Conservation (phyloP, 2,888 invertebrate genomes). For the Meandrusa payeni region DNA sequence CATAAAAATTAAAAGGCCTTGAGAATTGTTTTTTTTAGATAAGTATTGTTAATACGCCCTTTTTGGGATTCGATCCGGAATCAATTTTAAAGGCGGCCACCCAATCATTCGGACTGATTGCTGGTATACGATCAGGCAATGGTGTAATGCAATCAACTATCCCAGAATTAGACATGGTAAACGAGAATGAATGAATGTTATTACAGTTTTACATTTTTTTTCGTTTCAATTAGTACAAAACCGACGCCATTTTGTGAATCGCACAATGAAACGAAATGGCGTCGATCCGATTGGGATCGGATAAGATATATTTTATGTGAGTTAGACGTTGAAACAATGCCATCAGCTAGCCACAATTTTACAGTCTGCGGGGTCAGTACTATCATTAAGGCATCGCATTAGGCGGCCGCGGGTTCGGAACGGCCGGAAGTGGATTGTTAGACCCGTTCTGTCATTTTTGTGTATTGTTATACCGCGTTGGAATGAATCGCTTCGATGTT, state of each 20-base stretch:
- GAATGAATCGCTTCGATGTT: not conserved
- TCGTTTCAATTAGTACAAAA: conserved; percentile 8
- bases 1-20: too few relatives aligned
- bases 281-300: conserved; percentile 11
- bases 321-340: conserved; percentile 31
- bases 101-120: too few relatives aligned
- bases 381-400: conserved; percentile 40
- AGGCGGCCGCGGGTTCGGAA: conserved; percentile 23
- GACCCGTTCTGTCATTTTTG: conserved; percentile 27
- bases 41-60: too few relatives aligned
- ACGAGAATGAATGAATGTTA: too few relatives aligned
- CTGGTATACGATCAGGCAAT: too few relatives aligned
- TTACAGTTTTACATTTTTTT: not conserved
- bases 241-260: conserved; percentile 17
- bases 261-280: conserved; percentile 18
- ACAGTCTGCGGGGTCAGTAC: conserved; percentile 41
- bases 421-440: conserved; percentile 43
- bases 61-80: too few relatives aligned
- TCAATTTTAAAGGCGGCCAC: too few relatives aligned
- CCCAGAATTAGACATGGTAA: too few relatives aligned
- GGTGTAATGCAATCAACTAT: too few relatives aligned
- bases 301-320: conserved; percentile 21
- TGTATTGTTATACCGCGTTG: conserved; percentile 19
- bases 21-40: too few relatives aligned
- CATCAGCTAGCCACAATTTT: conserved; percentile 25